Conservation (phyloP, 64 coral and sea anemone species). For the Stichodactyla mertensii region DNA sequence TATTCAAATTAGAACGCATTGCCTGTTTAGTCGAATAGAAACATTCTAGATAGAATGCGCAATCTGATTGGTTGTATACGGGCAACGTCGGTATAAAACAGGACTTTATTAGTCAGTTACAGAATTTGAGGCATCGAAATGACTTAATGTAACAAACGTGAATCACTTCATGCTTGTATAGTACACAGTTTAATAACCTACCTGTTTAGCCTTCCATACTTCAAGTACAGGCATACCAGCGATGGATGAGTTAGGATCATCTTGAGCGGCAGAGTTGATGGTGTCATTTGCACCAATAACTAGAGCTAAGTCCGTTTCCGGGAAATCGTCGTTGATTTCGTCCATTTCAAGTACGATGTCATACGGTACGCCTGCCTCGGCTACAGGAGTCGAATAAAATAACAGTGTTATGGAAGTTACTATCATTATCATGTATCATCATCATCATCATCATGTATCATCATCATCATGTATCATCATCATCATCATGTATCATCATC, state of each 20-base stretch:
- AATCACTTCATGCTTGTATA: too few relatives aligned
- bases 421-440: not conserved
- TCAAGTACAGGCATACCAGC: conserved; percentile 98
- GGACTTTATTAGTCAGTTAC: too few relatives aligned
- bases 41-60: too few relatives aligned
- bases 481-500: not conserved
- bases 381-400: conserved; percentile 13
- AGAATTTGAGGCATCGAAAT: too few relatives aligned
- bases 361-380: conserved; percentile 94
- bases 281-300: conserved; percentile 93
- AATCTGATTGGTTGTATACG: too few relatives aligned
- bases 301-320: conserved; percentile 76
- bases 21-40: too few relatives aligned
- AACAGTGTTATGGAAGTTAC: not conserved
- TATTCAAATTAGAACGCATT: too few relatives aligned
- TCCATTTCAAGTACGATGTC: conserved; percentile 96
- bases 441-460: not conserved
- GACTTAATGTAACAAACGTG: too few relatives aligned
- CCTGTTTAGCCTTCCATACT: conserved; percentile 98
- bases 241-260: conserved; percentile 92
- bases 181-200: not conserved
- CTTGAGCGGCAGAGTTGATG: conserved; percentile 93
- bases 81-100: too few relatives aligned
- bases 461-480: too few relatives aligned
- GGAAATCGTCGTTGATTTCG: conserved; percentile 97